phyloP scores from a whole-genome alignment of 2,113 vertebrate species.

The Callochromis pleurospilus region DNA sequence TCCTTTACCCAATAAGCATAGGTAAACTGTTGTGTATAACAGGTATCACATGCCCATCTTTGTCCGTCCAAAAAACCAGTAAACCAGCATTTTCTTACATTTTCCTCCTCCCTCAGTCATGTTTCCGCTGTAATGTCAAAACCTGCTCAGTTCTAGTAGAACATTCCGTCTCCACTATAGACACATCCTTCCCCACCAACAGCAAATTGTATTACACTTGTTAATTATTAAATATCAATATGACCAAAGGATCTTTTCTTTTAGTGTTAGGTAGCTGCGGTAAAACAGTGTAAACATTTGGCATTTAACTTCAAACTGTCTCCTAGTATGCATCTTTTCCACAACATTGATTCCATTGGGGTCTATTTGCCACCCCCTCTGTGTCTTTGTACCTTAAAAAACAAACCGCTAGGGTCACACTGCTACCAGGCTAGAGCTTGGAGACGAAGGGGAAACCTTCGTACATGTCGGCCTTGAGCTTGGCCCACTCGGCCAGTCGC shows the following conservation, averaged over 20 bases:
- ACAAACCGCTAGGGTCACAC: neutral
- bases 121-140: neutral
- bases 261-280: neutral
- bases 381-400: neutral
- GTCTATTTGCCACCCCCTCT: neutral
- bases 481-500: constrained; percentile 85
- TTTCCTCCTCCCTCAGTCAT: neutral
- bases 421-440: constrained; percentile 72
- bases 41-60: neutral
- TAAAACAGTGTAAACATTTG: neutral
- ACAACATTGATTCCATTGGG: neutral
- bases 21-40: neutral
- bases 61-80: neutral
- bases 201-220: neutral
- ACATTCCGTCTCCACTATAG: neutral
- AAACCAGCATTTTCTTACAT: neutral
- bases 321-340: neutral
- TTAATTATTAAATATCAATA: neutral
- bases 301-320: neutral
- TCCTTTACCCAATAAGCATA: neutral
- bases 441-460: constrained; percentile 82
- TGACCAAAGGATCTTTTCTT: neutral
- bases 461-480: constrained; percentile 88
- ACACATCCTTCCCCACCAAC: neutral
- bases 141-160: neutral